A percentile compares a stretch with the other conserved stretches of the same genome.
Evolutionary conservation across 2,113 vertebrate species (phyloP).

Genomic region (Dasyprocta punctata): DNA sequence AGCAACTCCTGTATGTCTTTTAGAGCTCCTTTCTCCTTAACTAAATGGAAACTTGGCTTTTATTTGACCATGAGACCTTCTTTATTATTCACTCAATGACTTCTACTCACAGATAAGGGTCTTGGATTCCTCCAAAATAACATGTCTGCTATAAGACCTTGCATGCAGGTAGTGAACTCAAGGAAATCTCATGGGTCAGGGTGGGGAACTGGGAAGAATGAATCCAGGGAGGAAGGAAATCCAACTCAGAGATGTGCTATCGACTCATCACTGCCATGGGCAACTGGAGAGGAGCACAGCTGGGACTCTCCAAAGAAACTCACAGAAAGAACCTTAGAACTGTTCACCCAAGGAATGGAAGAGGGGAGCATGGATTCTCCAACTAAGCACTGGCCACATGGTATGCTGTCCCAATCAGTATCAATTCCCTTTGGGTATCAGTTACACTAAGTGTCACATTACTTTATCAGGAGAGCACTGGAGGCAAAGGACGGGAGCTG

Average conservation of each 20-base stretch:
- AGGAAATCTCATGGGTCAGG: neutral
- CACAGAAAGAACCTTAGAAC: neutral
- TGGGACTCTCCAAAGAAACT: neutral
- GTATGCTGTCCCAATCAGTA: neutral
- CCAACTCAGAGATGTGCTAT: neutral
- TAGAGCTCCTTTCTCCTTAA: neutral
- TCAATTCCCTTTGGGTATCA: neutral
- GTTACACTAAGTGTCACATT: neutral
- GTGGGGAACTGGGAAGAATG: neutral
- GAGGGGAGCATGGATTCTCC: neutral
- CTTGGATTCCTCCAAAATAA: neutral
- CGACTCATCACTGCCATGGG: neutral
- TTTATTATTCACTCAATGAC: neutral
- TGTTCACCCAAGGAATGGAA: neutral
- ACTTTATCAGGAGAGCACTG: neutral
- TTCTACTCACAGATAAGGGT: neutral
- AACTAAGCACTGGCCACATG: neutral
- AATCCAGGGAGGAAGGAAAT: neutral
- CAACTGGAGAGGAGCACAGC: neutral
- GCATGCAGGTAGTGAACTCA: neutral
- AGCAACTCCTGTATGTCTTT: neutral
- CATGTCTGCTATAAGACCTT: neutral
- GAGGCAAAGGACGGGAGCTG: neutral
- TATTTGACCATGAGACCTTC: neutral
- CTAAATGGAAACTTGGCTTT: neutral